Evolutionary conservation across 1,140 invertebrate genomes (phyloP).

Genomic region (Dinoponera quadriceps): DNA sequence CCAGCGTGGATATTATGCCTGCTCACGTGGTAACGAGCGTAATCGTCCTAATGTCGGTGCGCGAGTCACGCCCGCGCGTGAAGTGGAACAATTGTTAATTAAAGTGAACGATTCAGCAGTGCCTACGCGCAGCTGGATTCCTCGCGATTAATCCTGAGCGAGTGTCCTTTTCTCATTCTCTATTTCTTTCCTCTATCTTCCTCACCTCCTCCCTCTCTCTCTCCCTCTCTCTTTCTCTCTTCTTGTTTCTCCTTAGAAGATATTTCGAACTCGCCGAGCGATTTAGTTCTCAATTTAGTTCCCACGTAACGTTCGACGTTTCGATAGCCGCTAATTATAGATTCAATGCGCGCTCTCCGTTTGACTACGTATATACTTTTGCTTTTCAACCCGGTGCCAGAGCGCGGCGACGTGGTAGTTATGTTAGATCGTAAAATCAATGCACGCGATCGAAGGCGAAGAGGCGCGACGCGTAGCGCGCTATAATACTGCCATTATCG

Average conservation of each 20-base stretch:
- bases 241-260: neutral
- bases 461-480: too few relatives aligned
- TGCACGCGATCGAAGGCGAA: neutral
- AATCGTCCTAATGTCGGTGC: constrained; percentile 69
- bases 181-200: neutral
- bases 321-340: constrained; percentile 58
- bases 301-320: constrained; percentile 56
- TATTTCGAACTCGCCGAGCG: constrained; percentile 37
- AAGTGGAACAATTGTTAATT: constrained; percentile 78
- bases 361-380: constrained; percentile 47
- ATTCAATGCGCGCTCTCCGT: constrained; percentile 39
- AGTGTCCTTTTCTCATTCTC: constrained; percentile 29
- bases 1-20: constrained; percentile 18
- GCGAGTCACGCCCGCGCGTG: constrained; percentile 28
- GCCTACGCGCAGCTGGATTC: constrained; percentile 60
- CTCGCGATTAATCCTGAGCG: constrained; percentile 16
- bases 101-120: constrained; percentile 56
- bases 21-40: constrained; percentile 59
- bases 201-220: neutral
- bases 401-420: neutral
- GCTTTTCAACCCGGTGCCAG: constrained; percentile 1
- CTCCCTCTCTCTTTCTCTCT: neutral
- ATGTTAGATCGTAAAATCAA: neutral
- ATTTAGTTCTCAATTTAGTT: constrained; percentile 58
- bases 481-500: too few relatives aligned